Conservation (phyloP, 2,888 invertebrate genomes). For the Metalampra italica region DNA sequence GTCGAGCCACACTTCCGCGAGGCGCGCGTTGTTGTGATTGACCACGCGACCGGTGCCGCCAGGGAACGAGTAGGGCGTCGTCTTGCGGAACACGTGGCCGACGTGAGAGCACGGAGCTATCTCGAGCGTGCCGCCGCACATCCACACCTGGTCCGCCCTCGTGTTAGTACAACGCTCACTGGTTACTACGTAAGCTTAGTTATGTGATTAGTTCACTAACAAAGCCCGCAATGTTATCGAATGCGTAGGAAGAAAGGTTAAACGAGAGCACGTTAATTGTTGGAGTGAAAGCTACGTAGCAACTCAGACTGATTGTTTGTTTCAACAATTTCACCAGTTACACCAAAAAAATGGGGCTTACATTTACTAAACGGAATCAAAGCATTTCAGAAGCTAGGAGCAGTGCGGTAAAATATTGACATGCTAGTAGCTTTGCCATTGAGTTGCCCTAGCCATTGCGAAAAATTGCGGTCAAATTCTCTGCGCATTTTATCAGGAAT, state of each 20-base stretch:
- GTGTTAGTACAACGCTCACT: conserved; percentile 17
- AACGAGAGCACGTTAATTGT: no score
- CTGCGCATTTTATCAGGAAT: no score
- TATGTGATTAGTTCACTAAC: background rate
- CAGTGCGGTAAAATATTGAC: no score
- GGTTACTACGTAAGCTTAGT: conserved; percentile 7
- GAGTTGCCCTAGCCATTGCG: no score
- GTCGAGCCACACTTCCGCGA: conserved; percentile 99
- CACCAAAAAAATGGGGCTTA: no score
- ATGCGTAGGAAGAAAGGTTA: no score
- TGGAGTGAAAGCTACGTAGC: background rate
- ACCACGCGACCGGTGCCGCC: conserved; percentile 98
- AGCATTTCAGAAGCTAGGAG: background rate
- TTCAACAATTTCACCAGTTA: background rate
- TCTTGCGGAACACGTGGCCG: conserved; percentile 98
- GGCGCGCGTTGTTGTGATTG: conserved; percentile 98
- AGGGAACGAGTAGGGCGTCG: conserved; percentile 98
- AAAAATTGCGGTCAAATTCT: no score
- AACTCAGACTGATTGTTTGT: background rate
- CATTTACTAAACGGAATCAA: no score
- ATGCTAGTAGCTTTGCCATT: no score
- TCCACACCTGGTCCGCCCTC: conserved; percentile 88
- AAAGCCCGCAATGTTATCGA: no score
- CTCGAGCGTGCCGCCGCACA: conserved; percentile 97
- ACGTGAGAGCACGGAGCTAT: conserved; percentile 97